A percentile compares a stretch with the other conserved stretches of the same genome.
Conservation (phyloP, 2,888 invertebrate species). For the Drosophila austrosaltans region DNA sequence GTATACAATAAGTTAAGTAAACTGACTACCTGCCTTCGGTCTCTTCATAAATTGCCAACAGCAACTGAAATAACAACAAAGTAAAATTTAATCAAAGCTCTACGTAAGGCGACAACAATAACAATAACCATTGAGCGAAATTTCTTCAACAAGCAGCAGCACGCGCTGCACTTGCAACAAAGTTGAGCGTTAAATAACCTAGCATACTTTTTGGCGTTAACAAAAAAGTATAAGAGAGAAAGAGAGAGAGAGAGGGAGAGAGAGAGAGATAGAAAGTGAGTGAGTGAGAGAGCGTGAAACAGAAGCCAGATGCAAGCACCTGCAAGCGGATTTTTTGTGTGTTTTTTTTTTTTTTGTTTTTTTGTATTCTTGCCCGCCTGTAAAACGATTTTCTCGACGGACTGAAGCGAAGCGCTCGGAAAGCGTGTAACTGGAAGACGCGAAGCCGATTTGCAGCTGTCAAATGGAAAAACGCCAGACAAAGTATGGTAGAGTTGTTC, state of each 20-base stretch:
- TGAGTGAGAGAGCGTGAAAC: neutral
- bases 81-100: slow-evolving; percentile 64
- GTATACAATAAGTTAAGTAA: no score
- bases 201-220: slow-evolving; percentile 41
- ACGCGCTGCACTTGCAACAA: slow-evolving; percentile 56
- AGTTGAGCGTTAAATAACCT: slow-evolving; percentile 51
- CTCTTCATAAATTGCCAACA: slow-evolving; percentile 46
- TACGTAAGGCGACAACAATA: slow-evolving; percentile 32
- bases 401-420: slow-evolving; percentile 48
- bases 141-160: slow-evolving; percentile 46
- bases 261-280: neutral
- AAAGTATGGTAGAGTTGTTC: slow-evolving; percentile 36
- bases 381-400: slow-evolving; percentile 54
- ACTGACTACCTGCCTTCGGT: neutral
- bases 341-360: neutral
- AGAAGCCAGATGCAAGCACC: slow-evolving; percentile 12
- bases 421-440: slow-evolving; percentile 39
- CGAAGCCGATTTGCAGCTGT: slow-evolving; percentile 64
- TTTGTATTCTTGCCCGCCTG: slow-evolving; percentile 37
- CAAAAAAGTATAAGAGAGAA: slow-evolving; percentile 16
- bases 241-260: neutral
- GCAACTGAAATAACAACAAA: slow-evolving; percentile 46
- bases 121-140: slow-evolving; percentile 33
- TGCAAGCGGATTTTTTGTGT: slow-evolving; percentile 3
- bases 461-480: slow-evolving; percentile 55